Evolutionary conservation across 1,140 invertebrate genomes (phyloP).

Genomic region (Reticulitermes speratus): DNA sequence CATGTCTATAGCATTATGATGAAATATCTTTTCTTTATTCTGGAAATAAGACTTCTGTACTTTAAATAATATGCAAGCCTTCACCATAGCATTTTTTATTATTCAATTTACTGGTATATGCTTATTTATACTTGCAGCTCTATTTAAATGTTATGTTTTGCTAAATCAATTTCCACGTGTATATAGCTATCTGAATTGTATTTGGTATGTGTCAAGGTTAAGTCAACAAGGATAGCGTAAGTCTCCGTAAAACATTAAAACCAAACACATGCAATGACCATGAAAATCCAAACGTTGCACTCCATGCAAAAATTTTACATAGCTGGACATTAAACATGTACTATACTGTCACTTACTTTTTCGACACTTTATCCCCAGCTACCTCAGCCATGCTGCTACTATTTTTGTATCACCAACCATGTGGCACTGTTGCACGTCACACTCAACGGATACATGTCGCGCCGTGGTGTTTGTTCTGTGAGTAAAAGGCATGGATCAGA

Average conservation of each 20-base stretch:
- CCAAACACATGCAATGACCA: not conserved
- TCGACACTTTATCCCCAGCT: not conserved
- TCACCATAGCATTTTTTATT: no score
- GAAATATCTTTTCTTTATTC: no score
- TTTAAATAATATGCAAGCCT: no score
- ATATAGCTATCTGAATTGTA: not conserved
- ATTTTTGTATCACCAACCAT: not conserved
- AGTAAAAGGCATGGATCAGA: no score
- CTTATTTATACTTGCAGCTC: no score
- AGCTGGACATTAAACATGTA: not conserved
- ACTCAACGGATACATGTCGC: no score
- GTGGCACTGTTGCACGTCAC: not conserved
- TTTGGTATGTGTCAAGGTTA: not conserved
- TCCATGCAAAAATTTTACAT: not conserved
- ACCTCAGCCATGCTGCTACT: not conserved
- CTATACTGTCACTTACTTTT: constrained; percentile 8
- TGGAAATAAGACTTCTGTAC: no score
- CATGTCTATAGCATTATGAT: no score
- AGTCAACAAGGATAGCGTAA: not conserved
- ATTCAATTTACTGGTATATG: no score
- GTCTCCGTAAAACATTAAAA: not conserved
- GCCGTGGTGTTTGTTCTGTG: no score
- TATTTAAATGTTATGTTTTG: no score
- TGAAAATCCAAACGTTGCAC: not conserved
- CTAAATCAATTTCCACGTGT: no score